phyloP scores from a whole-genome alignment of 2,797 vertebrate species.

The Helicolenus hilgendorfi region DNA sequence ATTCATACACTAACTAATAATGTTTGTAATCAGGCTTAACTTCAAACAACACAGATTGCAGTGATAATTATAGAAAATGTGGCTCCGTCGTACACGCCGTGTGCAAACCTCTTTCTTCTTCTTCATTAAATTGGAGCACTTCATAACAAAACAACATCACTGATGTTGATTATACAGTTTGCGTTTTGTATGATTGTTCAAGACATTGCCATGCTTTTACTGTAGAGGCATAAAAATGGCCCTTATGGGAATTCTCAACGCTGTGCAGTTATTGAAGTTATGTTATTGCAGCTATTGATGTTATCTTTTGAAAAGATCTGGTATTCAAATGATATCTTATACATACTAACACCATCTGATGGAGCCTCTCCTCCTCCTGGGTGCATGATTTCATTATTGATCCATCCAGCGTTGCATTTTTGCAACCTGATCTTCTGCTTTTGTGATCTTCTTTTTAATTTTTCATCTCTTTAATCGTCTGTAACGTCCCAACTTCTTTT shows the following conservation, averaged over 20 bases:
- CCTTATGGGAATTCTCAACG: neutral
- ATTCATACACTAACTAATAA: neutral
- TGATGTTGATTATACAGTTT: neutral
- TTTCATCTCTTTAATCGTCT: neutral
- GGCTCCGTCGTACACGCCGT: neutral
- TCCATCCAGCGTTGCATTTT: constrained; percentile 5
- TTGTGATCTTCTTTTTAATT: neutral
- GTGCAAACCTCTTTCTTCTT: neutral
- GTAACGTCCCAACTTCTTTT: neutral
- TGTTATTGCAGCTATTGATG: neutral
- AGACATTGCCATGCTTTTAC: neutral
- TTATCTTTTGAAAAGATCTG: neutral
- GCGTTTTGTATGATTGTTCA: neutral
- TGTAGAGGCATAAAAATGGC: neutral
- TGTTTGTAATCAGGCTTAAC: neutral
- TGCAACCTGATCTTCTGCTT: constrained; percentile 22
- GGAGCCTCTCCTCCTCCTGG: neutral
- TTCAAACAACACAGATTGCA: neutral
- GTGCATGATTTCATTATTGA: constrained; percentile 35
- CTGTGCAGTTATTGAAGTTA: neutral
- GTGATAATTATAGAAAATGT: neutral
- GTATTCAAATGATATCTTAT: neutral
- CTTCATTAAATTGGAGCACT: neutral
- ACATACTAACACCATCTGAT: neutral
- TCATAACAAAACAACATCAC: neutral